These are phyloP conservation scores for Sinotaia quadrata DNA, from an alignment of 2,888 invertebrate genomes.

Conservation along the genomic window DNA sequence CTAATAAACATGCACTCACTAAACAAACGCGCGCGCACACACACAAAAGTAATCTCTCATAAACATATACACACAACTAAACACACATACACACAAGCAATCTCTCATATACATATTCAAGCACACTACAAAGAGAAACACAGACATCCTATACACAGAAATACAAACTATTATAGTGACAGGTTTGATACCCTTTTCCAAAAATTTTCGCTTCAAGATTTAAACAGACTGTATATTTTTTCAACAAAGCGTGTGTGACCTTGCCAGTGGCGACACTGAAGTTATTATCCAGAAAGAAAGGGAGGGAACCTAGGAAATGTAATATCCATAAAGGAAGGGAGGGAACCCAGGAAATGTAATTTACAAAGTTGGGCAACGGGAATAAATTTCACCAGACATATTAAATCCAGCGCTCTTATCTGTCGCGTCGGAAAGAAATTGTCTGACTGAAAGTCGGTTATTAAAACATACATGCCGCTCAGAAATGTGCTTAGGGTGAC, in stretches of 20 bases:
- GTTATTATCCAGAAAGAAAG: too few species aligned
- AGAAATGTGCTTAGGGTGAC: too few species aligned
- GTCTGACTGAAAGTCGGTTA: too few species aligned
- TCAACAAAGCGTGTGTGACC: neutral
- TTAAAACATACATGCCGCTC: too few species aligned
- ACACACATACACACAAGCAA: constrained; percentile 2
- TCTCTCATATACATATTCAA: neutral
- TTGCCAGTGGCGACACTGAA: neutral
- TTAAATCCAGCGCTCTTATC: too few species aligned
- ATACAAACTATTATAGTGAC: neutral
- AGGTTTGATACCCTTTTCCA: neutral
- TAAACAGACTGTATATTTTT: neutral
- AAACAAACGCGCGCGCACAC: neutral
- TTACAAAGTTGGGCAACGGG: too few species aligned
- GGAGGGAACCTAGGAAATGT: too few species aligned
- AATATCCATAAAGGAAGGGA: too few species aligned
- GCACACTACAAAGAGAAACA: constrained; percentile 7
- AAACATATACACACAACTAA: constrained; percentile 8
- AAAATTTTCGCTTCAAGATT: neutral
- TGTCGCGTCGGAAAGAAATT: too few species aligned
- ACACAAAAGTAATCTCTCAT: neutral
- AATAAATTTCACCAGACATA: too few species aligned
- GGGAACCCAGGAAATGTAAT: too few species aligned
- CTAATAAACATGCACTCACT: neutral
- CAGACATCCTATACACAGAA: constrained; percentile 1